Evolutionary conservation across 1,140 invertebrate species (phyloP).

Genomic region (Eumeta japonica): DNA sequence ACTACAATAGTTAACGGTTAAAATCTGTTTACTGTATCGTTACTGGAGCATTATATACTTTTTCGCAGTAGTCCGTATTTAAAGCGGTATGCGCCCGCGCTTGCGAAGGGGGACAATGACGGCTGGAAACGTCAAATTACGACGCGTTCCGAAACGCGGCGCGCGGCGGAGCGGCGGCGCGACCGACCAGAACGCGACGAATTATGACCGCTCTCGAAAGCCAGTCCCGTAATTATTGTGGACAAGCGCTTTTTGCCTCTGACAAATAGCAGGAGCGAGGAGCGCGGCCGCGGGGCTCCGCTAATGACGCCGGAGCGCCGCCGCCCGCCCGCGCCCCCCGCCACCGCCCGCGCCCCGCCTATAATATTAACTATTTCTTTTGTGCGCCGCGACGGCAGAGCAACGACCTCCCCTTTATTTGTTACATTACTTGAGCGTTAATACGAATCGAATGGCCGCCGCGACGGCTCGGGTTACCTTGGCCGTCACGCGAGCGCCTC

Average conservation of each 20-base stretch:
- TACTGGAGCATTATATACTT: no score
- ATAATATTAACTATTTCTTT: constrained; percentile 57
- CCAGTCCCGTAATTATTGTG: constrained; percentile 56
- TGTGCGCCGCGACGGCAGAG: constrained; percentile 39
- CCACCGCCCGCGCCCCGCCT: constrained; percentile 39
- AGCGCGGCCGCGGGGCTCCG: constrained; percentile 48
- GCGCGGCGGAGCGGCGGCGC: constrained; percentile 53
- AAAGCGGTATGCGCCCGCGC: no score
- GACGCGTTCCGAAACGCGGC: constrained; percentile 42
- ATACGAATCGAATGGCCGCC: constrained; percentile 47
- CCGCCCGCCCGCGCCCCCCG: constrained; percentile 37
- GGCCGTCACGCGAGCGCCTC: constrained; percentile 36
- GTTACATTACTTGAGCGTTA: constrained; percentile 51
- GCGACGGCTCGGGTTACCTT: constrained; percentile 45
- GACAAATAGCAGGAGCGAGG: constrained; percentile 52
- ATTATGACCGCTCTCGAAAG: constrained; percentile 50
- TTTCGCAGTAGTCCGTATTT: no score
- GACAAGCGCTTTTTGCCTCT: constrained; percentile 52
- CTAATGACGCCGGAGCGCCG: no score
- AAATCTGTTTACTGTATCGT: no score
- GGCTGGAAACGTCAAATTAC: constrained; percentile 53
- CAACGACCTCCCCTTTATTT: constrained; percentile 50
- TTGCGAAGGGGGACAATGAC: no score
- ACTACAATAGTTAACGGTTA: no score
- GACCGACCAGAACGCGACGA: constrained; percentile 56